These are phyloP conservation scores for Aldrovandia affinis DNA, from an alignment of 2,797 vertebrate species.

Conservation along the genomic window DNA sequence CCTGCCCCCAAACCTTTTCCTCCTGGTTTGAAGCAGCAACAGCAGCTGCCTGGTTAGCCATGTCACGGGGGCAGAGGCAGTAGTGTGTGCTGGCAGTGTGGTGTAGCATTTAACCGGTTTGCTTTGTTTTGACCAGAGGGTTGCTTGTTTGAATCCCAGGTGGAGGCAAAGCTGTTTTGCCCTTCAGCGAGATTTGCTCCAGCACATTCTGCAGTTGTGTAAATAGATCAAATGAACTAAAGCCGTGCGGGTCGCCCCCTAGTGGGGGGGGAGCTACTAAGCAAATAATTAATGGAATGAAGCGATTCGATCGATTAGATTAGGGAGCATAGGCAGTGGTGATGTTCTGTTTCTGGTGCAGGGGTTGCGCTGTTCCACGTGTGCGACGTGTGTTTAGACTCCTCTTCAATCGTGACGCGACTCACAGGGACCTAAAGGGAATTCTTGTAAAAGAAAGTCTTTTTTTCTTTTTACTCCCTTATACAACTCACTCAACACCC, in stretches of 20 bases:
- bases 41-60: neutral
- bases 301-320: neutral
- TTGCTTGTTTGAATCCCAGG: neutral
- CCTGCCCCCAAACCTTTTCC: neutral
- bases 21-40: neutral
- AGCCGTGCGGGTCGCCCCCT: neutral
- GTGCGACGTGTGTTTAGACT: too few relatives aligned
- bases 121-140: neutral
- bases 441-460: conserved; percentile 37
- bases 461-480: conserved; percentile 32
- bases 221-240: neutral
- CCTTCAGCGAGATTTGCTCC: neutral
- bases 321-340: neutral
- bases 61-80: neutral
- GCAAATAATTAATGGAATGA: neutral
- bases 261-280: neutral
- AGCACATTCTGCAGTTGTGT: neutral
- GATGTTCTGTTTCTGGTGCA: neutral
- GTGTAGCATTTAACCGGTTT: neutral
- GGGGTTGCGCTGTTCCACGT: neutral
- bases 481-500: neutral
- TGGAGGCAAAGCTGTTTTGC: neutral
- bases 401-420: neutral
- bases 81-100: neutral
- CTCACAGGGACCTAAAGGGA: neutral